These are phyloP conservation scores for Phalacrocorax pelagicus DNA, from an alignment of 2,113 vertebrate species.

Conservation along the genomic window DNA sequence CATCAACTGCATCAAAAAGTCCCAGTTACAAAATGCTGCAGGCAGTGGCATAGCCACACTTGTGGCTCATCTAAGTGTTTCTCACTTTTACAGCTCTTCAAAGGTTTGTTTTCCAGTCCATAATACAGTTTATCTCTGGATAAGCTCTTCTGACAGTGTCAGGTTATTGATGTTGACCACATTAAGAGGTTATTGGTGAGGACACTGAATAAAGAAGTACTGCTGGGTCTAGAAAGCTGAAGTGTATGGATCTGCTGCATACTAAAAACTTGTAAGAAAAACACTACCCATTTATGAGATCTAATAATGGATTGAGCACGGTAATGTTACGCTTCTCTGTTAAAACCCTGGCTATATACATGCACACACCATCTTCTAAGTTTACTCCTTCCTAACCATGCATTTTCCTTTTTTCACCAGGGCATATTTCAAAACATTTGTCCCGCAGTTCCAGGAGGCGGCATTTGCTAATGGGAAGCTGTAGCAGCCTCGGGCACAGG, in stretches of 20 bases:
- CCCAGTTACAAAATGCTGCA: background rate
- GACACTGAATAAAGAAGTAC: background rate
- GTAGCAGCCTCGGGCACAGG: slow-evolving; percentile 67
- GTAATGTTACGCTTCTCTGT: background rate
- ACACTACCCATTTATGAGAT: background rate
- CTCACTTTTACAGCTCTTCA: background rate
- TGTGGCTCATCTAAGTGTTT: background rate
- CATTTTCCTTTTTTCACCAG: slow-evolving; percentile 71
- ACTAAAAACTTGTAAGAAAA: background rate
- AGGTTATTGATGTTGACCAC: background rate
- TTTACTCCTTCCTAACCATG: slow-evolving; percentile 53
- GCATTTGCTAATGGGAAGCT: slow-evolving; percentile 98
- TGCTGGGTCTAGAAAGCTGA: background rate
- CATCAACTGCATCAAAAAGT: background rate
- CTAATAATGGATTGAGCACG: fast-evolving
- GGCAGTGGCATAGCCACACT: background rate
- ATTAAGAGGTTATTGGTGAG: background rate
- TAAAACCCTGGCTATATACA: background rate
- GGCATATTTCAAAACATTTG: slow-evolving; percentile 94
- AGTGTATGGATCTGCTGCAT: background rate
- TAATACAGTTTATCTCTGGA: background rate
- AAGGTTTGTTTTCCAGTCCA: background rate
- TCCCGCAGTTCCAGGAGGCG: slow-evolving; percentile 98
- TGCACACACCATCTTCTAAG: background rate
- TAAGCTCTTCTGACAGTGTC: background rate